Conservation (phyloP, 2,888 invertebrate genomes). For the Unio pictorum region DNA sequence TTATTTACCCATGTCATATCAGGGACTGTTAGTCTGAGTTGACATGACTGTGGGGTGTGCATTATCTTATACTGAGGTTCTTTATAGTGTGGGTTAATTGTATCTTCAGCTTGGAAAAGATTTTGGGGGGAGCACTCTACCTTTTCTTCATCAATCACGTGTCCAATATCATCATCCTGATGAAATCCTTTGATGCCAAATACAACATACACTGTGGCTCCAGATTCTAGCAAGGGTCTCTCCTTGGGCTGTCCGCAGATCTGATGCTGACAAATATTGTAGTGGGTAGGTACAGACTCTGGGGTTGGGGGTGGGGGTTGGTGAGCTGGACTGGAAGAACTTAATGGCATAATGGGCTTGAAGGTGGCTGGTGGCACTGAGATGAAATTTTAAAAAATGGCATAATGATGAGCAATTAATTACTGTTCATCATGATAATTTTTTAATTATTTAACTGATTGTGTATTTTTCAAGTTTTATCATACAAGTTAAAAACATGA, state of each 20-base stretch:
- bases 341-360: not conserved
- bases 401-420: too few relatives aligned
- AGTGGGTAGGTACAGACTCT: constrained; percentile 44
- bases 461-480: too few relatives aligned
- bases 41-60: too few relatives aligned
- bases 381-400: too few relatives aligned
- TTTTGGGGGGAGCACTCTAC: constrained; percentile 20
- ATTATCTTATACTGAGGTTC: too few relatives aligned
- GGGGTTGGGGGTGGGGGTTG: constrained; percentile 8
- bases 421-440: too few relatives aligned
- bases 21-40: too few relatives aligned
- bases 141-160: constrained; percentile 57
- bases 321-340: not conserved
- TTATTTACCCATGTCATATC: too few relatives aligned
- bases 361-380: not conserved
- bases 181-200: constrained; percentile 58
- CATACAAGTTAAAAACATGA: too few relatives aligned
- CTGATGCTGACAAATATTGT: constrained; percentile 47
- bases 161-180: constrained; percentile 41
- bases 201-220: constrained; percentile 63
- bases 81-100: too few relatives aligned
- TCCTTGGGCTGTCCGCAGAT: constrained; percentile 55
- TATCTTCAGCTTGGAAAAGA: too few relatives aligned
- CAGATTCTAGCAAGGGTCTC: constrained; percentile 57
- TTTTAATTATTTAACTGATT: too few relatives aligned